Evolutionary conservation across 2,113 vertebrate species (phyloP).

Genomic region (Pyxicephalus adspersus): DNA sequence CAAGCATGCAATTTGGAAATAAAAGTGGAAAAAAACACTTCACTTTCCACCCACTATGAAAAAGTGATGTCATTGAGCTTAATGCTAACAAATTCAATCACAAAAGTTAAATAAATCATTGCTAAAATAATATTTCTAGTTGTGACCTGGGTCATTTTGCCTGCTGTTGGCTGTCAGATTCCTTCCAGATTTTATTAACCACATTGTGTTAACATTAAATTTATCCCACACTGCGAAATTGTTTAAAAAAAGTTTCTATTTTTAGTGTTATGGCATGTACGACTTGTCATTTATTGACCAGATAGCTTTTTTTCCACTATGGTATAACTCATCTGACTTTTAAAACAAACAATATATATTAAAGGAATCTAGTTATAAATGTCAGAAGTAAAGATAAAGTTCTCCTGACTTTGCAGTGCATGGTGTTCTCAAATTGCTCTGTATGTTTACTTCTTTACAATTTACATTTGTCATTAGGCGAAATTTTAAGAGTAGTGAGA

Average conservation of each 20-base stretch:
- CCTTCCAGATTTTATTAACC: neutral
- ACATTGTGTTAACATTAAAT: neutral
- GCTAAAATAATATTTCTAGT: conserved; percentile 30
- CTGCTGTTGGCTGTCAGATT: conserved; percentile 9
- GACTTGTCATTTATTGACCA: neutral
- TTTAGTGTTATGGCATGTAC: neutral
- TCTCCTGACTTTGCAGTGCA: no score
- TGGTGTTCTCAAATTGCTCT: no score
- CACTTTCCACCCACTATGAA: conserved; percentile 5
- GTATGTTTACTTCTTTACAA: no score
- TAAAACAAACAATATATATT: no score
- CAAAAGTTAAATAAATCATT: conserved; percentile 22
- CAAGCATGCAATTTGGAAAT: neutral
- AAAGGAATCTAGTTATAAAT: no score
- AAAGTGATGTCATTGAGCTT: conserved; percentile 19
- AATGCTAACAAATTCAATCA: conserved; percentile 23
- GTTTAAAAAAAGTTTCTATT: neutral
- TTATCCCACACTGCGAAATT: neutral
- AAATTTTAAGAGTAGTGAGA: no score
- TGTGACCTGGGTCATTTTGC: conserved; percentile 4
- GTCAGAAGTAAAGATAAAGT: no score
- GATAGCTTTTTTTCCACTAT: neutral
- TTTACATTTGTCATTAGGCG: no score
- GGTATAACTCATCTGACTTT: no score
- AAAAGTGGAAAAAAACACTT: neutral